Percentiles rank a stretch among this genome's conserved stretches.
Conservation (phyloP, 1,140 invertebrate genomes). For the Danaus plexippus region DNA sequence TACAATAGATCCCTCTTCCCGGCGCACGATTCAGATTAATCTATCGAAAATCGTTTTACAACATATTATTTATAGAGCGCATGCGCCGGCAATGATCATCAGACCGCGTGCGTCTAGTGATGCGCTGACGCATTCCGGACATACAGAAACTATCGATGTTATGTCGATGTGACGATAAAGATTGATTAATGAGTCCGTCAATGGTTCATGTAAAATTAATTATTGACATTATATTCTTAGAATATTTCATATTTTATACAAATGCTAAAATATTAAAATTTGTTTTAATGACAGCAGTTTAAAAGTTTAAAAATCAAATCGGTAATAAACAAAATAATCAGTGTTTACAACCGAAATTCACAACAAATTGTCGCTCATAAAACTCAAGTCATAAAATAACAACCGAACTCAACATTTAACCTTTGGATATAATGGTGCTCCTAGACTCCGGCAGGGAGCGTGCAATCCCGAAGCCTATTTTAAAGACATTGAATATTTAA, state of each 20-base stretch:
- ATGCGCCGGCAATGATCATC: slow-evolving; percentile 69
- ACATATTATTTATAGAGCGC: slow-evolving; percentile 72
- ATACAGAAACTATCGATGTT: slow-evolving; percentile 37
- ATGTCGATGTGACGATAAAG: slow-evolving; percentile 6
- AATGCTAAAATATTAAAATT: no score
- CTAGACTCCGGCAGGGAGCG: slow-evolving; percentile 39
- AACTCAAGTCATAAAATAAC: slow-evolving; percentile 52
- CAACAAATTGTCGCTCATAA: slow-evolving; percentile 32
- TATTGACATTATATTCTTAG: no score
- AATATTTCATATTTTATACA: no score
- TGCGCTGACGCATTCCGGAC: slow-evolving; percentile 45
- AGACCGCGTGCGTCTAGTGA: slow-evolving; percentile 62
- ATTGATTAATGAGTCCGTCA: slow-evolving; percentile 27
- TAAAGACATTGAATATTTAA: slow-evolving; percentile 72
- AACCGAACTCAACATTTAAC: slow-evolving; percentile 59
- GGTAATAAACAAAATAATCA: slow-evolving; percentile 14
- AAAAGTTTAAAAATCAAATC: neutral
- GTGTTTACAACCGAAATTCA: slow-evolving; percentile 28
- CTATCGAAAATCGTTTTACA: slow-evolving; percentile 73
- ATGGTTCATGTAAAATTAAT: neutral
- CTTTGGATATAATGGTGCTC: slow-evolving; percentile 55
- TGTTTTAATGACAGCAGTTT: no score
- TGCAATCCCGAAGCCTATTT: slow-evolving; percentile 64
- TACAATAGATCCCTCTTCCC: slow-evolving; percentile 65
- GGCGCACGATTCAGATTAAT: slow-evolving; percentile 71